A percentile compares a stretch with the other conserved stretches of the same genome.
These are phyloP conservation scores for Agrochola circellaris DNA, from an alignment of 2,888 invertebrate species.

Conservation along the genomic window DNA sequence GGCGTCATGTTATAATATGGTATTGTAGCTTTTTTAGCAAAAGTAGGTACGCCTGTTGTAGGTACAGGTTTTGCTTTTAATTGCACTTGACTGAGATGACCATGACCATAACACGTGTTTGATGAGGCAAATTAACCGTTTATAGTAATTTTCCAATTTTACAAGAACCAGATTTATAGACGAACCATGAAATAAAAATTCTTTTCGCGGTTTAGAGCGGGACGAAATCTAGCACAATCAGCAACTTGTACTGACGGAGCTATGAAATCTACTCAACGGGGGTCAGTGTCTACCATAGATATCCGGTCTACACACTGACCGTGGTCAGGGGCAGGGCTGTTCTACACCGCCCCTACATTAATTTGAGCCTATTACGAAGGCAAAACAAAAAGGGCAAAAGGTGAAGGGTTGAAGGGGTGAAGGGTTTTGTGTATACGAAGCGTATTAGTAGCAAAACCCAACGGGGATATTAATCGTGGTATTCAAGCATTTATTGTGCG, in stretches of 20 bases:
- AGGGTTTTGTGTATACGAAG: no score
- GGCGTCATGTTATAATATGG: no score
- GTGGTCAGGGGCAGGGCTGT: not conserved
- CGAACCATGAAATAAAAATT: conserved; percentile 1
- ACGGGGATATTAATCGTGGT: not conserved
- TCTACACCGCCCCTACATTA: not conserved
- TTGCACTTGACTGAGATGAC: conserved; percentile 1
- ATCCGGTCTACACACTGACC: not conserved
- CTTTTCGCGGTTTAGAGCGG: not conserved
- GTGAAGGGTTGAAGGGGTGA: no score
- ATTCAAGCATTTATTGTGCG: not conserved
- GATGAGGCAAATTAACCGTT: conserved; percentile 41
- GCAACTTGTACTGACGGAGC: not conserved
- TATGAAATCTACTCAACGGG: not conserved
- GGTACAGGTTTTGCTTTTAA: conserved; percentile 31
- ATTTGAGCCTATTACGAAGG: not conserved
- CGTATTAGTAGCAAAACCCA: not conserved
- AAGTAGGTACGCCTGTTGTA: not conserved
- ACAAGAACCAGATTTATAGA: conserved; percentile 38
- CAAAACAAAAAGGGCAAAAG: no score
- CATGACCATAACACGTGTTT: not conserved
- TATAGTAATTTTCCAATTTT: conserved; percentile 43
- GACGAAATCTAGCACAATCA: not conserved
- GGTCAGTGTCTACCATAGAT: not conserved
- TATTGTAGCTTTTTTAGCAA: not conserved